Base-by-base conservation (phyloP, 2,113 vertebrate species). In the Festucalex cinctus region DNA sequence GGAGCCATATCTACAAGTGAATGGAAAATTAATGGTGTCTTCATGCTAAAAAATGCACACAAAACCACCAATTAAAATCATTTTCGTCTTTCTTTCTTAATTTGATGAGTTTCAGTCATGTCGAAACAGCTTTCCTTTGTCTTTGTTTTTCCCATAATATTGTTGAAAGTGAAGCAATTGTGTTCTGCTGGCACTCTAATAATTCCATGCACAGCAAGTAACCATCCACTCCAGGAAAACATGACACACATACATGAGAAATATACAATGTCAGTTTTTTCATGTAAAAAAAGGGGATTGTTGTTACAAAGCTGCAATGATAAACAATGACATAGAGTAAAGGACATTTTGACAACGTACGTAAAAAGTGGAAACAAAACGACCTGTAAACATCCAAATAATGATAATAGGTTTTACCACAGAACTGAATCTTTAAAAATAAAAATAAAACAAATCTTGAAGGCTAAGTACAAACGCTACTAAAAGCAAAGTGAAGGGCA, bases 1-100 rank as follows among this genome's bases (percentile, higher is more conserved):
- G 97, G 97, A 67, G 89, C 87, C 64, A 93, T 85, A 74, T 95
- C 97, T 99, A 66, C 67, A 61, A 65, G 12, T 9, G 4, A 32
- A 65, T 35, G 20, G 64, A 49, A 48, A 65, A 65, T 8, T 2
- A 26, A 13, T 9, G 8, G 19, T 5, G n/a, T 51, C 3, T 57
- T 62, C 26, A 20, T 48, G 26, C n/a, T 35, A 5, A 3, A 65
- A 32, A 46, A 1, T 17, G n/a, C 24, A 62, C 37, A 41, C 14
- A 24, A 62, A 62, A 39, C n/a, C 12, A 43, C 36, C n/a, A 36
- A 60, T n/a, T 10, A 13, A 53, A 12, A 1, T 12, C 4, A 12
- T 12, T 24, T 16, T 43, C 3, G 37, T 26, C 10, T 22, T n/a
- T 41, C 13, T 43, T 3, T 13, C 5, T 13, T 43, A 41, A 41